These are phyloP conservation scores for Ceraclea dissimilis DNA, from an alignment of 2,888 invertebrate genomes.

Conservation along the genomic window DNA sequence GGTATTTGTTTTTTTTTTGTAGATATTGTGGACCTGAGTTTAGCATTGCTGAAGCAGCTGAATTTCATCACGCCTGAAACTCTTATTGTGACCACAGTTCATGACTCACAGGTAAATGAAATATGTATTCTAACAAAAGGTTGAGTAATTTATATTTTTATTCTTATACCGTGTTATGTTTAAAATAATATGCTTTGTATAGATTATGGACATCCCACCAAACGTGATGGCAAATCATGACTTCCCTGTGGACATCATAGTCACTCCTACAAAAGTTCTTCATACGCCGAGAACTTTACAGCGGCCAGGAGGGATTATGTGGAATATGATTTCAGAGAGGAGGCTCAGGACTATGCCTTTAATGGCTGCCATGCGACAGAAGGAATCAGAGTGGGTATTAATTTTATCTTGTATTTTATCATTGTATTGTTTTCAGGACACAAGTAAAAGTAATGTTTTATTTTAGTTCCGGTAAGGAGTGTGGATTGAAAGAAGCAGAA, in stretches of 20 bases:
- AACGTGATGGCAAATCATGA: constrained; percentile 72
- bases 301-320: constrained; percentile 68
- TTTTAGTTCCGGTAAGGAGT: constrained; percentile 50
- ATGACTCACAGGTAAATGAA: constrained; percentile 65
- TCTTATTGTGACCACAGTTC: constrained; percentile 71
- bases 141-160: neutral
- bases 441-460: too few species aligned
- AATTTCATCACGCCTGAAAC: constrained; percentile 69
- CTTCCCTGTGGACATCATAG: constrained; percentile 77
- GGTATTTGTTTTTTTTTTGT: neutral
- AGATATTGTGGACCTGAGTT: constrained; percentile 78
- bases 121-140: neutral
- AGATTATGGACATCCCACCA: constrained; percentile 47
- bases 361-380: constrained; percentile 59
- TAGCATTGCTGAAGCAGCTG: constrained; percentile 71
- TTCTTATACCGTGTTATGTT: neutral
- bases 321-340: constrained; percentile 68
- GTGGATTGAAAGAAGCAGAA: constrained; percentile 60
- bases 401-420: neutral
- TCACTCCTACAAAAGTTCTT: constrained; percentile 70
- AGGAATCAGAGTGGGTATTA: constrained; percentile 59
- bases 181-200: neutral
- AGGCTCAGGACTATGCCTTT: constrained; percentile 67
- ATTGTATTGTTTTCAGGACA: too few species aligned
- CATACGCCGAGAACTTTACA: constrained; percentile 25